Evolutionary conservation across 2,113 vertebrate genomes (phyloP).

Genomic region (Oreochromis aureus): DNA sequence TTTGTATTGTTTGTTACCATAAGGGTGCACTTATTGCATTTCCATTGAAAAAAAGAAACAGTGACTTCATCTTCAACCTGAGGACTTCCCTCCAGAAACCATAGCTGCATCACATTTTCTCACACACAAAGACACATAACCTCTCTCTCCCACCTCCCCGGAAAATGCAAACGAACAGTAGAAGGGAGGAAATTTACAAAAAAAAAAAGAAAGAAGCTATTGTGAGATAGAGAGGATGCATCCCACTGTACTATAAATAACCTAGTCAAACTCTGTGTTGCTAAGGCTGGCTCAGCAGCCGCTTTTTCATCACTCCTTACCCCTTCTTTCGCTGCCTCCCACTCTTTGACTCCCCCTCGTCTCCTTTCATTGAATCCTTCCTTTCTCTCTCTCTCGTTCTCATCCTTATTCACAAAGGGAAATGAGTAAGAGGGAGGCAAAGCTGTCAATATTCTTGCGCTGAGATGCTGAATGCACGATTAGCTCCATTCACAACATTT

Average conservation of each 20-base stretch:
- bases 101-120: neutral
- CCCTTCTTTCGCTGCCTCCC: constrained; percentile 15
- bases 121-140: neutral
- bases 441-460: neutral
- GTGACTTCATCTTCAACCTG: constrained; percentile 37
- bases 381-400: neutral
- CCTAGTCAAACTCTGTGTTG: constrained; percentile 71
- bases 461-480: constrained; percentile 1
- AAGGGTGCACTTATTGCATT: neutral
- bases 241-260: constrained; percentile 76
- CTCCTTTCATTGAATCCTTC: neutral
- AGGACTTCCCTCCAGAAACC: constrained; percentile 39
- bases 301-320: constrained; percentile 48
- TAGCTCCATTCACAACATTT: constrained; percentile 42
- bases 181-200: neutral
- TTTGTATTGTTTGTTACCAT: neutral
- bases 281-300: constrained; percentile 72
- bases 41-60: constrained; percentile 10
- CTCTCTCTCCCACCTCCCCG: constrained; percentile 11
- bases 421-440: neutral
- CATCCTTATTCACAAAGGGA: neutral
- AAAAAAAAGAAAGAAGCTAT: neutral
- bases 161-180: constrained; percentile 50
- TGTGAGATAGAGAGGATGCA: constrained; percentile 55
- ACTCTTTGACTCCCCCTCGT: neutral